Percentiles rank a stretch among this genome's conserved stretches.
Conservation (phyloP, 2,113 vertebrate species). For the Proterorhinus semilunaris region DNA sequence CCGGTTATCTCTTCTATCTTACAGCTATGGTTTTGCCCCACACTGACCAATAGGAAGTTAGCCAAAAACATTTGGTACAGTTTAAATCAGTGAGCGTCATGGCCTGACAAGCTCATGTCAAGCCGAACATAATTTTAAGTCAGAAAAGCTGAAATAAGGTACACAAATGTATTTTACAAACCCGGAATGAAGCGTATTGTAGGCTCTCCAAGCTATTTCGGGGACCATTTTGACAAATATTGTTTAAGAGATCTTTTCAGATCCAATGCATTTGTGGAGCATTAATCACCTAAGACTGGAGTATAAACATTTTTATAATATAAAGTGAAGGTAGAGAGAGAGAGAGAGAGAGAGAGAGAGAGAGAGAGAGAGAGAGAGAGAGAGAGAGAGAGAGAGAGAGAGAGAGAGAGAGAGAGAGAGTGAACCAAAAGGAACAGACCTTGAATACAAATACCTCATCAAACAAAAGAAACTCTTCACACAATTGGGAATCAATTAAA, state of each 20-base stretch:
- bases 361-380: background rate
- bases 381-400: background rate
- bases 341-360: background rate
- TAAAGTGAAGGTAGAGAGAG: background rate
- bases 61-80: too few relatives aligned
- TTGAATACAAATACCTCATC: background rate
- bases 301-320: constrained; percentile 4
- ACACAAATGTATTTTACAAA: too few relatives aligned
- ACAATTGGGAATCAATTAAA: background rate
- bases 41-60: too few relatives aligned
- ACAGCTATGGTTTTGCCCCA: too few relatives aligned
- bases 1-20: too few relatives aligned
- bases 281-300: background rate
- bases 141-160: too few relatives aligned
- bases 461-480: background rate
- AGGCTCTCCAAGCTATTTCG: background rate
- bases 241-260: background rate
- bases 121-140: too few relatives aligned
- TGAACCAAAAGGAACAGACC: background rate
- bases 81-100: too few relatives aligned
- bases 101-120: too few relatives aligned
- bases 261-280: background rate
- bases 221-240: background rate
- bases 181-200: background rate
- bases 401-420: background rate